Base-by-base conservation (phyloP, 1,140 invertebrate species). In the Papilio helenus region DNA sequence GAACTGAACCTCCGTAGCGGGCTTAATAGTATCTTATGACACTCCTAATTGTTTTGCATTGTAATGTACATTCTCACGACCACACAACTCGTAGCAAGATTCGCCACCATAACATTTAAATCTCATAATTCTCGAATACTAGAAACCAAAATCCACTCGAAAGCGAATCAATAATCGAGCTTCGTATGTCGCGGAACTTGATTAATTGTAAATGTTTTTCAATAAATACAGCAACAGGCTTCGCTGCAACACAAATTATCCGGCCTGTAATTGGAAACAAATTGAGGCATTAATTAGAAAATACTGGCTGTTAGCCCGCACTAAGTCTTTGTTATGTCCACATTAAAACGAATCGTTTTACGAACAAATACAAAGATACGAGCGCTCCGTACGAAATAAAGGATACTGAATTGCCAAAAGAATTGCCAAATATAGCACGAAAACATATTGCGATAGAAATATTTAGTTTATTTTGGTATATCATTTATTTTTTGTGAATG, bases 201-300 rank as follows among this genome's bases (percentile, higher is more conserved):
- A 68, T 34, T 68, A 68, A 68, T 34, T 68, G 61, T 68, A 68
- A 68, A 68, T 68, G 61, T 29, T 68, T 68, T 29, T 26, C 26
- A 14, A 34, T 68, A 68, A 68, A 68, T 34, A 68, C 12, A 68
- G 26, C 61, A 68, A 29, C 61, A 68, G 61, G 61, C 61, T 68
- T 26, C 26, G 61, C 61, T 68, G 61, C 61, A 68, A 16, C 61
- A 18, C 23, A 68, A 68, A 29, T 68, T 68, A 29, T 34, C 26
- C 61, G 26, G 61, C 61, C 4, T 68, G 61, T 68, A 68, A 68
- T 68, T 68, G 61, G 26, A 34, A 68, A 34, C 61, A 68, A 68
- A 68, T 68, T 68, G 61, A 68, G 61, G 23, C 61, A 29, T 34
- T 68, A 4, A 68, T 68, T 68, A 68, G 61, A 68, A 68, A 68